phyloP scores from a whole-genome alignment of 2,113 vertebrate genomes.

The Arothron firmamentum region DNA sequence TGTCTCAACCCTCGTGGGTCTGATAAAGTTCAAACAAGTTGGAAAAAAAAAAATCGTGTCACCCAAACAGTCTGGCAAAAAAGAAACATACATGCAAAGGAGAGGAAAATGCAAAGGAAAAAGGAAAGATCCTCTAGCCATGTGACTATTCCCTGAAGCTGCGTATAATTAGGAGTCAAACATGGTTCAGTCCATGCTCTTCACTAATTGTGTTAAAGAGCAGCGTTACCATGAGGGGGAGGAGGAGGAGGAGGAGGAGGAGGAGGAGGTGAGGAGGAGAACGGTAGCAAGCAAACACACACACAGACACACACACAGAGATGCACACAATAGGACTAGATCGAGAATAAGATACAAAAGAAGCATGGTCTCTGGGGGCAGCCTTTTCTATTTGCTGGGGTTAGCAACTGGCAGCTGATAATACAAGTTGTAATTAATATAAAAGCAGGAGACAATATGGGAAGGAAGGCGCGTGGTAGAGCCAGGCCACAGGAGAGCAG shows the following conservation, averaged over 20 bases:
- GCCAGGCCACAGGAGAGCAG: conserved; percentile 84
- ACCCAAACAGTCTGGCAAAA: conserved; percentile 61
- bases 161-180: conserved; percentile 92
- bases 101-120: conserved; percentile 27
- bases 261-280: conserved; percentile 25
- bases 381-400: conserved; percentile 93
- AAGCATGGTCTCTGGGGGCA: conserved; percentile 85
- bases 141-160: conserved; percentile 86
- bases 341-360: conserved; percentile 92
- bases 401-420: conserved; percentile 94
- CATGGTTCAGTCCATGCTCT: conserved; percentile 81
- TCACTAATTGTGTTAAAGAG: conserved; percentile 96
- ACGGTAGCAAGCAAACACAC: conserved; percentile 71
- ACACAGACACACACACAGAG: conserved; percentile 52
- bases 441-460: conserved; percentile 98
- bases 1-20: conserved; percentile 74
- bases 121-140: conserved; percentile 42
- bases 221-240: conserved; percentile 81
- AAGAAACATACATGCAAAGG: conserved; percentile 55
- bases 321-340: conserved; percentile 84
- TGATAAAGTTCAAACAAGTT: conserved; percentile 79
- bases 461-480: conserved; percentile 78
- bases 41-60: conserved; percentile 48
- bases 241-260: conserved; percentile 15
- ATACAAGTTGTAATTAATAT: conserved; percentile 99